These are phyloP conservation scores for Nymphalis urticae DNA, from an alignment of 2,888 invertebrate species.

Conservation along the genomic window DNA sequence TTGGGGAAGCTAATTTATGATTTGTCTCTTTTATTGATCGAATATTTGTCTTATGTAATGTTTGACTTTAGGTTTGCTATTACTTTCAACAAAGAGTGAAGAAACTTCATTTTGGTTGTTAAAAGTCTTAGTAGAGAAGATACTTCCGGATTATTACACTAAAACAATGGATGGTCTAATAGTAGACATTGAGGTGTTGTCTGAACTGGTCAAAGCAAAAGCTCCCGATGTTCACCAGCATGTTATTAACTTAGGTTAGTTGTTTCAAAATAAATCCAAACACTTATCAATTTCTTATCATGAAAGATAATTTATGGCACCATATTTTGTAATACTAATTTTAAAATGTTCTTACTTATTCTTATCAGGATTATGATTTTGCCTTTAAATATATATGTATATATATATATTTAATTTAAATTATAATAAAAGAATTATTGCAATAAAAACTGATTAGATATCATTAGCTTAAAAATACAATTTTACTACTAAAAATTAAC, in stretches of 20 bases:
- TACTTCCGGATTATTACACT: slow-evolving; percentile 94
- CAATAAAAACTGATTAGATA: too few relatives aligned
- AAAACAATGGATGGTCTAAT: slow-evolving; percentile 94
- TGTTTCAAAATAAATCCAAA: slow-evolving; percentile 14
- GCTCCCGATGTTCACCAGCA: slow-evolving; percentile 91
- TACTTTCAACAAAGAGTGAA: slow-evolving; percentile 93
- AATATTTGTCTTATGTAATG: slow-evolving; percentile 17
- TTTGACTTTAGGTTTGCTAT: slow-evolving; percentile 83
- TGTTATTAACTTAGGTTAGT: slow-evolving; percentile 86
- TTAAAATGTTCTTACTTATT: not conserved
- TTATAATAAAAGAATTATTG: too few relatives aligned
- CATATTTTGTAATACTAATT: not conserved
- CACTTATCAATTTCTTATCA: slow-evolving; percentile 23
- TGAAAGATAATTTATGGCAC: slow-evolving; percentile 18
- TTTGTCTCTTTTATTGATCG: not conserved
- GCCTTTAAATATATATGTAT: not conserved
- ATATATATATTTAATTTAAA: too few relatives aligned
- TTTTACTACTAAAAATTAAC: not conserved
- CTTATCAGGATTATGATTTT: slow-evolving; percentile 2
- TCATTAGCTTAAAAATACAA: too few relatives aligned
- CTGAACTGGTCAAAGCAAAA: slow-evolving; percentile 91
- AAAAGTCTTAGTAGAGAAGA: slow-evolving; percentile 92
- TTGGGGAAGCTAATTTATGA: not conserved
- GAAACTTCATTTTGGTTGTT: slow-evolving; percentile 96
- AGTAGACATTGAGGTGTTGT: slow-evolving; percentile 93